Percentiles rank a stretch among this genome's conserved stretches.
These are phyloP conservation scores for Stichopus horrens DNA, from an alignment of 53 echinoderm and acorn worm species.

Conservation along the genomic window DNA sequence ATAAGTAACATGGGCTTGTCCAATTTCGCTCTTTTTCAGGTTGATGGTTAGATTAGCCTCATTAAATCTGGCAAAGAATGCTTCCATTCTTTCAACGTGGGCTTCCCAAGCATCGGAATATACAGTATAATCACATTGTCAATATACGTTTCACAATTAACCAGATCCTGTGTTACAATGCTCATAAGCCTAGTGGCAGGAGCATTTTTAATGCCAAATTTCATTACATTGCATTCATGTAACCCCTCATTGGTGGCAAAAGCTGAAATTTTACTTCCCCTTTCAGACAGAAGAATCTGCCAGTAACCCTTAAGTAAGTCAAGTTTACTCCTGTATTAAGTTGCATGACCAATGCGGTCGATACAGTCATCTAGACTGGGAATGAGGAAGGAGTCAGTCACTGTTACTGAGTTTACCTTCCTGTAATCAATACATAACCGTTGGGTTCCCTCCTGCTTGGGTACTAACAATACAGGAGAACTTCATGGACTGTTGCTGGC, in stretches of 20 bases:
- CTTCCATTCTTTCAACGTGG: too few species aligned
- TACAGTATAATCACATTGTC: too few species aligned
- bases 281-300: conserved; percentile 56
- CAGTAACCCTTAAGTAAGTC: conserved; percentile 69
- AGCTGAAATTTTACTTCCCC: conserved; percentile 59
- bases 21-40: too few species aligned
- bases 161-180: too few species aligned
- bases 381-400: conserved; percentile 60
- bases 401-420: conserved; percentile 58
- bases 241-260: conserved; percentile 56
- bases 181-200: too few species aligned
- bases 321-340: conserved; percentile 58
- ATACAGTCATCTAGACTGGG: conserved; percentile 67
- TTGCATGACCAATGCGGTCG: conserved; percentile 58
- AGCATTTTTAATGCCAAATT: too few species aligned
- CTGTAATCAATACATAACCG: conserved; percentile 64
- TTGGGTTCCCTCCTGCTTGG: conserved; percentile 47
- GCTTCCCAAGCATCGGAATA: too few species aligned
- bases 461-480: conserved; percentile 55
- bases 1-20: too few species aligned
- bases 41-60: too few species aligned
- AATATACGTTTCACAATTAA: too few species aligned
- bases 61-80: too few species aligned
- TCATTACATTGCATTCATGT: too few species aligned
- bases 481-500: conserved; percentile 57